Percentiles rank a stretch among this genome's conserved stretches.
Evolutionary conservation across 2,797 vertebrate genomes (phyloP).

Genomic region (Chiroxiphia lanceolata): DNA sequence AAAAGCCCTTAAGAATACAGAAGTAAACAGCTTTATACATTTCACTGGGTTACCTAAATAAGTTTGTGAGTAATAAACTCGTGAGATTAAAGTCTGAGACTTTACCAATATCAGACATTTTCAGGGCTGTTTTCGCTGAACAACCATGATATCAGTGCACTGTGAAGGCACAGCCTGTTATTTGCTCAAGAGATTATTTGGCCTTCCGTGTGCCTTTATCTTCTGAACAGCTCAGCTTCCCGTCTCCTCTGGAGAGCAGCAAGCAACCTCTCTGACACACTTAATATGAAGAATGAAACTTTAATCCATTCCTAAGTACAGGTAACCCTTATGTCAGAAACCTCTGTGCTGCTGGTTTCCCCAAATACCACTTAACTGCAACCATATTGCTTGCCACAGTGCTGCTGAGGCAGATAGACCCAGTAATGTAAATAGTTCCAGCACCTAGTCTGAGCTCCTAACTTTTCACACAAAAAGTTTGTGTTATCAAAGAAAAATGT

Average conservation of each 20-base stretch:
- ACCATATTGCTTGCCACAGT: background rate
- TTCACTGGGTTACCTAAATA: background rate
- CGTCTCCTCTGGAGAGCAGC: background rate
- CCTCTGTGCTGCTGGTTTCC: background rate
- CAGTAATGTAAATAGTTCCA: background rate
- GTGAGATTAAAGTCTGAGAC: background rate
- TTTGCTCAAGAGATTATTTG: constrained; percentile 11
- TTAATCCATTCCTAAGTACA: background rate
- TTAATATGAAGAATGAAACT: background rate
- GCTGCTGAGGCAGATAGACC: background rate
- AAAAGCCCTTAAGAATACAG: background rate
- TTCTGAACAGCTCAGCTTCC: background rate
- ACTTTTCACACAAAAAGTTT: background rate
- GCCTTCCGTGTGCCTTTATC: background rate
- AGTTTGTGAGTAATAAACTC: background rate
- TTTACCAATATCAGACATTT: background rate
- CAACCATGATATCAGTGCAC: background rate
- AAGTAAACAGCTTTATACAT: background rate
- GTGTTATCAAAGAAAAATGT: background rate
- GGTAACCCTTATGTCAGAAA: background rate
- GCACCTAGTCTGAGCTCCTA: background rate
- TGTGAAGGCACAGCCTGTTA: background rate
- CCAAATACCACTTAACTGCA: background rate
- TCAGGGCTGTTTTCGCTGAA: background rate
- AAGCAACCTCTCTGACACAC: background rate